Evolutionary conservation across 2,113 vertebrate genomes (phyloP).

Genomic region (Pachycephala philippinensis): DNA sequence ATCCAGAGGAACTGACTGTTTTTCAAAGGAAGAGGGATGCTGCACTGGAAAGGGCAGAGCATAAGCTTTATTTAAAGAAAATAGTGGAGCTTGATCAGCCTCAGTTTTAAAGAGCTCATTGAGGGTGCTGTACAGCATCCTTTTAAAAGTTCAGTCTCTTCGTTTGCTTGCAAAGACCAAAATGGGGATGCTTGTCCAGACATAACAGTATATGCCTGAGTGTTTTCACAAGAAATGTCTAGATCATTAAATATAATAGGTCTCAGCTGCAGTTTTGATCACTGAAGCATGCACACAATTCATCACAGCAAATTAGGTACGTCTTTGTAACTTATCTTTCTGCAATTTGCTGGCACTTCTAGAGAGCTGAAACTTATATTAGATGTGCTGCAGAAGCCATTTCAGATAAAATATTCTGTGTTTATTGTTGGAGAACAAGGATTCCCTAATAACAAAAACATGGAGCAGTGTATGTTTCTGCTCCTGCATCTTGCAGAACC

Average conservation of each 20-base stretch:
- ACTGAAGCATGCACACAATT: constrained; percentile 74
- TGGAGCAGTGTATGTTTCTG: constrained; percentile 29
- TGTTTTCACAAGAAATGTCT: constrained; percentile 71
- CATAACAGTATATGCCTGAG: constrained; percentile 60
- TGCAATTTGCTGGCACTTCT: constrained; percentile 54
- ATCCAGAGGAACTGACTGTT: background rate
- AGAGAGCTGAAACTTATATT: constrained; percentile 26
- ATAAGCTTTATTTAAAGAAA: background rate
- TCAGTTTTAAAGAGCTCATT: background rate
- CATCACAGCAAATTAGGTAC: constrained; percentile 78
- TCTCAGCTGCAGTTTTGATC: constrained; percentile 81
- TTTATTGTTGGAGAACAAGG: constrained; percentile 41
- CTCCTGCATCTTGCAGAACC: constrained; percentile 52
- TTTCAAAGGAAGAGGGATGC: background rate
- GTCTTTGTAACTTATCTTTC: constrained; percentile 67
- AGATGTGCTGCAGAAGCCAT: constrained; percentile 27
- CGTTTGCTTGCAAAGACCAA: constrained; percentile 3
- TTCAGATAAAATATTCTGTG: constrained; percentile 45
- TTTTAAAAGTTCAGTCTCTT: background rate
- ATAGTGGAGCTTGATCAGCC: background rate
- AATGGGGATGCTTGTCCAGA: constrained; percentile 43
- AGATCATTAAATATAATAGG: constrained; percentile 77
- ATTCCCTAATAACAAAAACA: constrained; percentile 46
- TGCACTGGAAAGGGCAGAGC: background rate
- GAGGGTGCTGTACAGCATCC: background rate